Evolutionary conservation across 2,797 vertebrate species (phyloP).

Genomic region (Mastacembelus armatus): DNA sequence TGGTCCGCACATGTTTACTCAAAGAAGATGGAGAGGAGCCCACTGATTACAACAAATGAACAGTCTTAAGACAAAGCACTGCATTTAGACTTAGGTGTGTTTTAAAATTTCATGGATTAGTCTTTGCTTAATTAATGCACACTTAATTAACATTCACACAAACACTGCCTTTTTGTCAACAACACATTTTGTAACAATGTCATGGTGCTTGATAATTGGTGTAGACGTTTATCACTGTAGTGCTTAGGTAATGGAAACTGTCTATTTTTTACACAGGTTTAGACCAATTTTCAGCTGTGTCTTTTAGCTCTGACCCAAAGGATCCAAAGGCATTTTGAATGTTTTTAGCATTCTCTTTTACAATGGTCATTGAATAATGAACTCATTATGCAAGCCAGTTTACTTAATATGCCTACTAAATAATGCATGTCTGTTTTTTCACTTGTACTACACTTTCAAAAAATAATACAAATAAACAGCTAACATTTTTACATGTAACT

Average conservation of each 20-base stretch:
- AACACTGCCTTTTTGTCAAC: constrained; percentile 36
- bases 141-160: constrained; percentile 15
- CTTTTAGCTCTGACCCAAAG: constrained; percentile 38
- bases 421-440: constrained; percentile 24
- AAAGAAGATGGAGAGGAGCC: constrained; percentile 90
- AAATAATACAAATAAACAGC: constrained; percentile 55
- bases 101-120: constrained; percentile 11
- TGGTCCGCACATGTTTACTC: constrained; percentile 93
- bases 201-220: constrained; percentile 14
- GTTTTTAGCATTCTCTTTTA: constrained; percentile 36
- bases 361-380: constrained; percentile 3
- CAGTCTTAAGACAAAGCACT: constrained; percentile 14
- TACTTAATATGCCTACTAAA: constrained; percentile 34
- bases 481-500: constrained; percentile 51
- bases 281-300: too few relatives aligned
- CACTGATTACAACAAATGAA: constrained; percentile 83
- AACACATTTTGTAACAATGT: constrained; percentile 9
- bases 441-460: constrained; percentile 18
- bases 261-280: too few relatives aligned
- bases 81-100: constrained; percentile 18
- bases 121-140: background rate
- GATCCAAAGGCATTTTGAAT: constrained; percentile 59
- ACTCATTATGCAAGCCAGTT: constrained; percentile 5
- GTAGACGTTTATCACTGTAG: constrained; percentile 4
- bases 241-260: constrained; percentile 39